Conservation (phyloP, 2,888 invertebrate genomes). For the Caenorhabditis wallacei region DNA sequence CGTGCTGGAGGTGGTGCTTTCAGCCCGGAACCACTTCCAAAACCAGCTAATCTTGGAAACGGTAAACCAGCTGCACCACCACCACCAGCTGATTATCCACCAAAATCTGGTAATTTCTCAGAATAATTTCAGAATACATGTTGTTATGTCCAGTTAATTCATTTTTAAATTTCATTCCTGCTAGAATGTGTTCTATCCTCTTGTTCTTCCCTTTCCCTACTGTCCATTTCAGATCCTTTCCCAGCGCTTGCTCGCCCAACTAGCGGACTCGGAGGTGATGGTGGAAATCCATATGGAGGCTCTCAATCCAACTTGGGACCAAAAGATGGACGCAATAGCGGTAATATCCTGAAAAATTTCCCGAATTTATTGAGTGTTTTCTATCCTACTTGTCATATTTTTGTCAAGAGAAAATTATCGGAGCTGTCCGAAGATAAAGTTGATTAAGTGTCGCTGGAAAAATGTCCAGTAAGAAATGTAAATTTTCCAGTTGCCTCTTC, state of each 20-base stretch:
- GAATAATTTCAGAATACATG: not conserved
- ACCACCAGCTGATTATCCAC: slow-evolving; percentile 22
- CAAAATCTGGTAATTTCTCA: slow-evolving; percentile 55
- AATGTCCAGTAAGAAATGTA: too few relatives aligned
- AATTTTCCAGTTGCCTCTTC: slow-evolving; percentile 70
- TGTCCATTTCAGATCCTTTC: slow-evolving; percentile 54
- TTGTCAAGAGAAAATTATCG: slow-evolving; percentile 16
- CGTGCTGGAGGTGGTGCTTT: slow-evolving; percentile 67
- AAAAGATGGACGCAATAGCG: slow-evolving; percentile 69
- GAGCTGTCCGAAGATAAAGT: slow-evolving; percentile 27
- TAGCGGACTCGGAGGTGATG: slow-evolving; percentile 59
- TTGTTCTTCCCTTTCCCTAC: slow-evolving; percentile 32
- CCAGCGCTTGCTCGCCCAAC: slow-evolving; percentile 51
- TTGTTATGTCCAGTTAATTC: slow-evolving; percentile 12
- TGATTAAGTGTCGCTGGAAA: not conserved
- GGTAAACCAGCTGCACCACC: slow-evolving; percentile 30
- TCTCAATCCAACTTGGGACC: slow-evolving; percentile 60
- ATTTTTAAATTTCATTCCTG: slow-evolving; percentile 6
- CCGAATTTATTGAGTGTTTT: slow-evolving; percentile 20
- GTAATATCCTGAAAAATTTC: slow-evolving; percentile 44
- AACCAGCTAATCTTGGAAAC: slow-evolving; percentile 41
- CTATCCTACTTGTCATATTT: slow-evolving; percentile 31
- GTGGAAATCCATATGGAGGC: slow-evolving; percentile 61
- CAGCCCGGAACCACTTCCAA: slow-evolving; percentile 64
- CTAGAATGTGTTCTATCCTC: not conserved